phyloP scores from a whole-genome alignment of 2,797 vertebrate species.

The Salmo trutta region DNA sequence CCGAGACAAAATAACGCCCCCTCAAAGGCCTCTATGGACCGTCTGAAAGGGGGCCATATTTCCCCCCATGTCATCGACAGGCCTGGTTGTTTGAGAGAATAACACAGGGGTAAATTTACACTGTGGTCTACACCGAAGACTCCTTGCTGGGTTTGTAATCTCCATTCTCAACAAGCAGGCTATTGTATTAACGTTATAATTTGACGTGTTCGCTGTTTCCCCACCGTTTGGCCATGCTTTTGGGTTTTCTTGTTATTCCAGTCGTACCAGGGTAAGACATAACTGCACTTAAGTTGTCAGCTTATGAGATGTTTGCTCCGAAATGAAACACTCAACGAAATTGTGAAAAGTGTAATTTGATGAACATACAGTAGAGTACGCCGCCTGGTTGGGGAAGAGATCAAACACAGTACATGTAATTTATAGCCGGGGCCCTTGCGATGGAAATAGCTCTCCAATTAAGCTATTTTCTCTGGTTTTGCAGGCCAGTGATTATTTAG shows the following conservation, averaged over 20 bases:
- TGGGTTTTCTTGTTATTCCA: constrained; percentile 54
- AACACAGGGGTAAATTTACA: constrained; percentile 41
- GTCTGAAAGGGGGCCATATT: constrained; percentile 46
- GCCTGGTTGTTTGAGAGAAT: constrained; percentile 41
- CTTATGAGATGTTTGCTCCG: constrained; percentile 52
- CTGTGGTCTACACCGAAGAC: constrained; percentile 32
- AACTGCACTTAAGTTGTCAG: constrained; percentile 70
- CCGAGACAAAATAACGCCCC: constrained; percentile 44
- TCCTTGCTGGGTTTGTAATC: constrained; percentile 56
- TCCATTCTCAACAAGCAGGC: constrained; percentile 40
- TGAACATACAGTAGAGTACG: constrained; percentile 48
- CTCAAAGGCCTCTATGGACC: background rate
- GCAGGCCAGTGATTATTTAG: constrained; percentile 68
- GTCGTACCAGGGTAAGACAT: constrained; percentile 29
- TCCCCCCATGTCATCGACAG: constrained; percentile 53
- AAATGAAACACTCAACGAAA: constrained; percentile 31
- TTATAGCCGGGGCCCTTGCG: constrained; percentile 53
- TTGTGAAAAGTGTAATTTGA: constrained; percentile 59
- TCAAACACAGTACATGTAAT: constrained; percentile 59
- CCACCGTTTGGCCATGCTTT: constrained; percentile 30
- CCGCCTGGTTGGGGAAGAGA: constrained; percentile 35
- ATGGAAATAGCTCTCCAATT: constrained; percentile 64
- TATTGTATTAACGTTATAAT: constrained; percentile 59
- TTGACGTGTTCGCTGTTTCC: constrained; percentile 40
- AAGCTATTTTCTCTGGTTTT: constrained; percentile 74